Percentiles rank a stretch among this genome's conserved stretches.
Conservation (phyloP, 2,113 vertebrate genomes). For the Cardinalis cardinalis region DNA sequence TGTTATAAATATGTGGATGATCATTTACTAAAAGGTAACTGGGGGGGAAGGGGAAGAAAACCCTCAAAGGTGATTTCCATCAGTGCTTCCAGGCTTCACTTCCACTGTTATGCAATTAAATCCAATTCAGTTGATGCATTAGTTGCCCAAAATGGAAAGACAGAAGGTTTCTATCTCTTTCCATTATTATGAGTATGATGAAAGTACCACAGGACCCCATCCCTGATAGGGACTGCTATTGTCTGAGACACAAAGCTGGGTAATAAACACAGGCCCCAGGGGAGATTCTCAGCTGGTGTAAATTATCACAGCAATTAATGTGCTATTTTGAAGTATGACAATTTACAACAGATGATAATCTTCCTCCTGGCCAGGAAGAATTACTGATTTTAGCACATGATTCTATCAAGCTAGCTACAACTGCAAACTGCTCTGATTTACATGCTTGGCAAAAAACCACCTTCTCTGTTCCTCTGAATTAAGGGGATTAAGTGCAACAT, state of each 20-base stretch:
- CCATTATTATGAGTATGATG: not conserved
- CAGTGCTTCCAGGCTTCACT: not conserved
- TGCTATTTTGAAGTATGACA: slow-evolving; percentile 43
- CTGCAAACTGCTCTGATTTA: not conserved
- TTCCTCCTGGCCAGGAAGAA: slow-evolving; percentile 42
- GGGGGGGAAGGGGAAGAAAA: not conserved
- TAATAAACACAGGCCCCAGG: slow-evolving; percentile 12
- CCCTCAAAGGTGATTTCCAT: not conserved
- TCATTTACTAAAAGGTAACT: not conserved
- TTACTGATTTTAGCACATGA: not conserved
- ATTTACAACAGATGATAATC: slow-evolving; percentile 55
- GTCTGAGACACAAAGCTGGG: slow-evolving; percentile 36
- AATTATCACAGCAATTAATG: slow-evolving; percentile 57
- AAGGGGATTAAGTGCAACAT: not conserved
- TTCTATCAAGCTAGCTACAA: not conserved
- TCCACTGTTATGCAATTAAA: not conserved
- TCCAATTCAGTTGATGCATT: not conserved
- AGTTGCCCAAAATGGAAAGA: slow-evolving; percentile 5
- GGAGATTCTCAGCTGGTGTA: slow-evolving; percentile 45
- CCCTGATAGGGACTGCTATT: not conserved
- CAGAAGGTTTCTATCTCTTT: slow-evolving; percentile 6
- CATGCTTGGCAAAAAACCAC: not conserved
- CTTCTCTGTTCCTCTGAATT: not conserved
- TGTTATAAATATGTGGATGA: not conserved
- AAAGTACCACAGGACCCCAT: not conserved